Conservation (phyloP, 2,888 invertebrate genomes). For the Hyposoter didymator region DNA sequence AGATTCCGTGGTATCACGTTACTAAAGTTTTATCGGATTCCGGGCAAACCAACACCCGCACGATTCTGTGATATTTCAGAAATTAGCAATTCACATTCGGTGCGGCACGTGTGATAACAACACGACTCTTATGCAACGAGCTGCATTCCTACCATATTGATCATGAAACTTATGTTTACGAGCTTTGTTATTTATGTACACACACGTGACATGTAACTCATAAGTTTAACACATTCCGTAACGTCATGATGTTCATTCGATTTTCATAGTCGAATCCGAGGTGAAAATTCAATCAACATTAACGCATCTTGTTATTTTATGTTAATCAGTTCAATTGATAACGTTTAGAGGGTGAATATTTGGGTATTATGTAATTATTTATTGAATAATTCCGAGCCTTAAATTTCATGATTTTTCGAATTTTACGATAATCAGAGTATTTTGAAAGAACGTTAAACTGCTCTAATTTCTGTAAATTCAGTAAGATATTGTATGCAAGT, state of each 20-base stretch:
- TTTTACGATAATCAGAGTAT: too few species aligned
- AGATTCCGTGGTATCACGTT: not conserved
- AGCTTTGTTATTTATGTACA: constrained; percentile 14
- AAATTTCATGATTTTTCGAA: too few species aligned
- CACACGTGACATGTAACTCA: not conserved
- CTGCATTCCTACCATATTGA: not conserved
- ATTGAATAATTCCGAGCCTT: too few species aligned
- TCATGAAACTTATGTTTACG: constrained; percentile 18
- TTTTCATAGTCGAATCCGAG: not conserved
- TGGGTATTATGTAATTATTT: not conserved
- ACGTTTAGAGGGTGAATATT: not conserved
- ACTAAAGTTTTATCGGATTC: constrained; percentile 10
- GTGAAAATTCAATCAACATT: not conserved
- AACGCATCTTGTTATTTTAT: not conserved
- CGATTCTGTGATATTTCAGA: constrained; percentile 13
- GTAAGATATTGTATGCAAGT: too few species aligned
- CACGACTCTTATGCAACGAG: constrained; percentile 7
- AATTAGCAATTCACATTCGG: constrained; percentile 19
- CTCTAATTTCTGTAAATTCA: too few species aligned
- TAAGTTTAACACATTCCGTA: not conserved
- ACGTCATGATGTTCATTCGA: not conserved
- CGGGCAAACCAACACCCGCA: constrained; percentile 3
- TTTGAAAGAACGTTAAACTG: too few species aligned
- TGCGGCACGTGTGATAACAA: not conserved
- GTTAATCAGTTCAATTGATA: not conserved